phyloP scores from a whole-genome alignment of 2,888 invertebrate species.

The Apodemia mormo region DNA sequence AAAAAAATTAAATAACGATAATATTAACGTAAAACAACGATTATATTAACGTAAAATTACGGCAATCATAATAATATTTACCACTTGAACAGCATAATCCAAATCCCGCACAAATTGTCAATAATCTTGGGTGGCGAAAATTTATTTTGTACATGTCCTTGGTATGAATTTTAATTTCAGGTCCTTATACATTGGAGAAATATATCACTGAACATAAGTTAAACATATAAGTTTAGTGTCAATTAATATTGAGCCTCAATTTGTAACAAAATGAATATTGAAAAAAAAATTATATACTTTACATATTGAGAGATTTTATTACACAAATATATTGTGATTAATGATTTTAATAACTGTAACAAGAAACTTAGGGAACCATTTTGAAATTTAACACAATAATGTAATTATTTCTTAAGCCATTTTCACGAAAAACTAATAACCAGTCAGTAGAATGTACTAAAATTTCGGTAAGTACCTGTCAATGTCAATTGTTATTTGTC shows the following conservation, averaged over 20 bases:
- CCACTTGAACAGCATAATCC: conserved; percentile 70
- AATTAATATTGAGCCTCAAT: conserved; percentile 22
- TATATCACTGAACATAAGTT: conserved; percentile 32
- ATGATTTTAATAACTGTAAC: background rate
- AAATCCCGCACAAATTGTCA: conserved; percentile 66
- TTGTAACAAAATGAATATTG: background rate
- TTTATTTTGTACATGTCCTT: conserved; percentile 80
- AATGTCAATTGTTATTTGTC: background rate
- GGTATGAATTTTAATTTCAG: conserved; percentile 61
- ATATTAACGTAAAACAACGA: background rate
- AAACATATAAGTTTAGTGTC: conserved; percentile 28
- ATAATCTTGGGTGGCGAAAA: conserved; percentile 66
- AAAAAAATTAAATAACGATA: too few species aligned
- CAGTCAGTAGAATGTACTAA: background rate
- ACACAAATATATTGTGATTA: background rate
- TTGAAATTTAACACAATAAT: background rate
- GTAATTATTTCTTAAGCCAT: background rate
- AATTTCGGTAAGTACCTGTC: background rate
- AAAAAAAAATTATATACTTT: background rate
- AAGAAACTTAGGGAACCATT: background rate
- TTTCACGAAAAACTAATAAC: background rate
- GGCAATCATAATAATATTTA: conserved; percentile 46
- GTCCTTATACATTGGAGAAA: conserved; percentile 62
- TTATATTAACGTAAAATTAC: background rate
- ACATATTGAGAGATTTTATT: background rate